These are phyloP conservation scores for Orchesella flavescens DNA, from an alignment of 2,888 invertebrate genomes.

Conservation along the genomic window DNA sequence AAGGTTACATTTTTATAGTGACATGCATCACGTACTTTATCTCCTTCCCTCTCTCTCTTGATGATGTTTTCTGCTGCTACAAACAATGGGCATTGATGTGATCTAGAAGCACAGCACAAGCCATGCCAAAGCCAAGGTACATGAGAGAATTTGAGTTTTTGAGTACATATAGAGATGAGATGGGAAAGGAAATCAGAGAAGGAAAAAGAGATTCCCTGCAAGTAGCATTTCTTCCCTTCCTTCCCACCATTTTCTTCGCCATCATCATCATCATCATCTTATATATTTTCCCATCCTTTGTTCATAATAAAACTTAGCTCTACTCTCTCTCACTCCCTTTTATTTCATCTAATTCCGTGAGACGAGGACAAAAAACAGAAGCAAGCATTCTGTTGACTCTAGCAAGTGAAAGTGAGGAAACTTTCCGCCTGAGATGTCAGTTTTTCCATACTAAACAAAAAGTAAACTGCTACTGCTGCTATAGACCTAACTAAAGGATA, in stretches of 20 bases:
- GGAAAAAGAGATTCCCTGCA: slow-evolving; percentile 11
- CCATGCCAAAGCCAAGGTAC: too few relatives aligned
- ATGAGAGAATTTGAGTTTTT: too few relatives aligned
- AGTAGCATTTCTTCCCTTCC: background rate
- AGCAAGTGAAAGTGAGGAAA: slow-evolving; percentile 40
- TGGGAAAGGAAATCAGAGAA: slow-evolving; percentile 1
- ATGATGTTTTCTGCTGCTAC: background rate
- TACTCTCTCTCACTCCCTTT: background rate
- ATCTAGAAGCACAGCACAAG: too few relatives aligned
- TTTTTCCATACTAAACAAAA: background rate
- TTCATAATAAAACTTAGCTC: too few relatives aligned
- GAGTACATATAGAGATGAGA: background rate
- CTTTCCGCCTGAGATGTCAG: slow-evolving; percentile 43
- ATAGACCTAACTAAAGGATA: background rate
- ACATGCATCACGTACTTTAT: too few relatives aligned
- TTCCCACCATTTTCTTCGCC: slow-evolving; percentile 13
- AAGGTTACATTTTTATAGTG: too few relatives aligned
- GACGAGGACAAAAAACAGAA: slow-evolving; percentile 19
- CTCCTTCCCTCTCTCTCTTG: too few relatives aligned
- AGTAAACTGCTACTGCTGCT: too few relatives aligned
- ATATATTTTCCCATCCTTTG: background rate
- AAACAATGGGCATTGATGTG: background rate
- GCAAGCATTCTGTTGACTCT: slow-evolving; percentile 18
- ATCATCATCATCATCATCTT: slow-evolving; percentile 6
- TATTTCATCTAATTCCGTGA: slow-evolving; percentile 18